Percentiles rank a stretch among this genome's conserved stretches.
Conservation (phyloP, 2,888 invertebrate species). For the Trissolcus japonicus region DNA sequence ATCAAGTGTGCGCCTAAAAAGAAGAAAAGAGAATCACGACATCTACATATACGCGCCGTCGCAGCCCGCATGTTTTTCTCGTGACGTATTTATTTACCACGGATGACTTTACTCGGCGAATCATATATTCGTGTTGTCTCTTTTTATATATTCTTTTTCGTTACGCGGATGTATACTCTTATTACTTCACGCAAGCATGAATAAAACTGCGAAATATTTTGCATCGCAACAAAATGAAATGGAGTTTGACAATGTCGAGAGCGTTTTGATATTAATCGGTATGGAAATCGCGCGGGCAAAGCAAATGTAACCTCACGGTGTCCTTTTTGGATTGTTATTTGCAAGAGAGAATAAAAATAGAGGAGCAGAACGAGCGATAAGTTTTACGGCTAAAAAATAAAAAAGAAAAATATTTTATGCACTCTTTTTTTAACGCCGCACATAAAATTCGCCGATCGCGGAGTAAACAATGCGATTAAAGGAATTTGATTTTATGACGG, state of each 20-base stretch:
- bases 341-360: background rate
- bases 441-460: too few relatives aligned
- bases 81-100: constrained; percentile 56
- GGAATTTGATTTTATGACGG: too few relatives aligned
- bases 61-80: constrained; percentile 55
- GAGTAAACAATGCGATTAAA: too few relatives aligned
- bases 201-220: constrained; percentile 46
- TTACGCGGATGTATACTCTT: constrained; percentile 31
- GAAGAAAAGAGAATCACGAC: constrained; percentile 50
- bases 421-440: too few relatives aligned
- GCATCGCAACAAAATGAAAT: constrained; percentile 33
- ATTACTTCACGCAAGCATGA: constrained; percentile 52
- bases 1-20: constrained; percentile 41
- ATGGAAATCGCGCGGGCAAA: constrained; percentile 27
- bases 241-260: constrained; percentile 20
- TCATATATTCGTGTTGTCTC: constrained; percentile 40
- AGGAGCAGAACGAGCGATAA: too few relatives aligned
- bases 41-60: constrained; percentile 55
- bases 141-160: constrained; percentile 37
- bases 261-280: constrained; percentile 34
- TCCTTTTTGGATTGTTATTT: constrained; percentile 19
- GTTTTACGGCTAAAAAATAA: too few relatives aligned
- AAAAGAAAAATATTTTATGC: background rate
- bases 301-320: background rate
- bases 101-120: constrained; percentile 53